Conservation (phyloP, 92 coral and sea anemone species). For the Porites evermanni region DNA sequence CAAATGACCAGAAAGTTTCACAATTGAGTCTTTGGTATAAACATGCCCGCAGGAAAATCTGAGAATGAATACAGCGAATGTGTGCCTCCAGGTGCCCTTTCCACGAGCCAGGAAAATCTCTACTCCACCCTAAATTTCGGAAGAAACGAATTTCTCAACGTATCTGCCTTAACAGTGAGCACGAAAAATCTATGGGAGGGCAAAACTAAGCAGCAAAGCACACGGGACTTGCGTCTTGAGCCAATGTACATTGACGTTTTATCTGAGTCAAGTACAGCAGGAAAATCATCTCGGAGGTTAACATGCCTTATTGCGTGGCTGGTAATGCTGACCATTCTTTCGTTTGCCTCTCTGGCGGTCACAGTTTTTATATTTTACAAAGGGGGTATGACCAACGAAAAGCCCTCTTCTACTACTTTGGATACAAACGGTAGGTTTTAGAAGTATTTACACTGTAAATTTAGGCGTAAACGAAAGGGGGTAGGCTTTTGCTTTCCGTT, state of each 20-base stretch:
- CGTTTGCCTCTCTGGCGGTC: constrained; percentile 22
- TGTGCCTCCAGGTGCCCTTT: neutral
- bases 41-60: constrained; percentile 12
- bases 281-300: constrained; percentile 26
- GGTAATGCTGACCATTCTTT: neutral
- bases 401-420: no score
- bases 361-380: constrained; percentile 13
- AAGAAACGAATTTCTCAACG: neutral
- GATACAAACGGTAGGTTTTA: no score
- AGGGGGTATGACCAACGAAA: neutral
- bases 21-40: neutral
- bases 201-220: neutral
- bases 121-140: constrained; percentile 8
- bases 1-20: neutral
- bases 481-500: no score
- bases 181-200: constrained; percentile 6
- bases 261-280: neutral
- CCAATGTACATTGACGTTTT: constrained; percentile 46
- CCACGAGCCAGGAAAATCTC: constrained; percentile 2
- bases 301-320: constrained; percentile 20
- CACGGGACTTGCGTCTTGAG: constrained; percentile 9
- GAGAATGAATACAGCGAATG: constrained; percentile 28
- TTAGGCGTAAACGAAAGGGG: no score
- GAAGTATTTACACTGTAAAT: no score
- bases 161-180: constrained; percentile 9